Evolutionary conservation across 1,140 invertebrate species (phyloP).

Genomic region (Eufriesea mexicana): DNA sequence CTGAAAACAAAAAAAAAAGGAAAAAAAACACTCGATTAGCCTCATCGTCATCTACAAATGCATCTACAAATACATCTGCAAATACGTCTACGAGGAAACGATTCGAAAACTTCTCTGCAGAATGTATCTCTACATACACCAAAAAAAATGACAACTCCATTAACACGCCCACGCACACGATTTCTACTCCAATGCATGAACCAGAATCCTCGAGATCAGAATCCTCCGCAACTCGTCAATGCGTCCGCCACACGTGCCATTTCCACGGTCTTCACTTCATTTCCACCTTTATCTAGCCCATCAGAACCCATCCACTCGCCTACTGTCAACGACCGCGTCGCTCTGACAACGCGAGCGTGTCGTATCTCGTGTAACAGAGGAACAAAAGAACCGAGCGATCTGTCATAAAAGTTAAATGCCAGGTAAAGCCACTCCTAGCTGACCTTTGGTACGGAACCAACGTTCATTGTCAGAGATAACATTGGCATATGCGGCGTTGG

Average conservation of each 20-base stretch:
- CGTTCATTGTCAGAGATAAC: constrained; percentile 15
- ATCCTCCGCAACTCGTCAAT: neutral
- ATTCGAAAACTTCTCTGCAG: too few species aligned
- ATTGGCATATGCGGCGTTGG: too few species aligned
- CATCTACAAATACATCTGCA: too few species aligned
- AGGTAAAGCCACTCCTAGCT: neutral
- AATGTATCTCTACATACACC: too few species aligned
- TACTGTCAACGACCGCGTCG: constrained; percentile 8
- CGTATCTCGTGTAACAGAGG: neutral
- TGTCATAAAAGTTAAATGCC: neutral
- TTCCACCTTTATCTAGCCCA: neutral
- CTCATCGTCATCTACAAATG: too few species aligned
- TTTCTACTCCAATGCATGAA: neutral
- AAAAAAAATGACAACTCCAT: neutral
- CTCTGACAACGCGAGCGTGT: constrained; percentile 7
- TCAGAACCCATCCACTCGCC: neutral
- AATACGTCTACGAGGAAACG: neutral
- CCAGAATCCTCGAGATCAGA: neutral
- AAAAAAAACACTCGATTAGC: neutral
- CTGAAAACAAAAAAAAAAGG: constrained; percentile 55
- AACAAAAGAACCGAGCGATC: neutral
- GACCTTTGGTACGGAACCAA: too few species aligned
- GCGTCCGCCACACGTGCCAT: neutral
- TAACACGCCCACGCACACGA: neutral
- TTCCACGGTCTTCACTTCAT: neutral